A percentile compares a stretch with the other conserved stretches of the same genome.
Conservation (phyloP, 2,888 invertebrate species). For the Sesamia inferens region DNA sequence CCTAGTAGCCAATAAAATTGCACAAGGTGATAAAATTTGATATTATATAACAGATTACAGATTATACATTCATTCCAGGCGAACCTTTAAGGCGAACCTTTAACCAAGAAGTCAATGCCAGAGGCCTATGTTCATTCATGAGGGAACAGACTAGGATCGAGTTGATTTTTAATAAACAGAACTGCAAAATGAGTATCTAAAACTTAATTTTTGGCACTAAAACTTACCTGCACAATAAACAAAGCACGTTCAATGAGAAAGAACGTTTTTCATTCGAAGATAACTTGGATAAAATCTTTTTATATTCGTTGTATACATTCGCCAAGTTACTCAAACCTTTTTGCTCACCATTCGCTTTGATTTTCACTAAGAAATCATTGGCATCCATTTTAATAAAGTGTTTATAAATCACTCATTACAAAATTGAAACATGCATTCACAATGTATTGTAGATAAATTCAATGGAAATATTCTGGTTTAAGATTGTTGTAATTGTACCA, state of each 20-base stretch:
- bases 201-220: too few species aligned
- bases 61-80: background rate
- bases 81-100: background rate
- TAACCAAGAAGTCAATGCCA: background rate
- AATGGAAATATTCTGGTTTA: conserved; percentile 5
- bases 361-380: conserved; percentile 76
- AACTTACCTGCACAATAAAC: conserved; percentile 83
- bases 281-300: conserved; percentile 71
- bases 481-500: too few species aligned
- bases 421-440: conserved; percentile 7
- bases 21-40: background rate
- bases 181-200: background rate
- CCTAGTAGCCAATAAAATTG: background rate
- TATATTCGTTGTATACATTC: conserved; percentile 71
- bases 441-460: conserved; percentile 24
- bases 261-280: conserved; percentile 72
- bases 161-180: background rate
- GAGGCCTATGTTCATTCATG: background rate
- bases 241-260: conserved; percentile 82
- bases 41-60: background rate
- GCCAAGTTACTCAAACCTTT: conserved; percentile 73
- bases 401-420: conserved; percentile 23
- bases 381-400: conserved; percentile 72
- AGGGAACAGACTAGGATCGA: background rate
- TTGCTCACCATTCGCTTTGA: conserved; percentile 77